phyloP scores from a whole-genome alignment of 2,113 vertebrate genomes.

The Labrus mixtus region DNA sequence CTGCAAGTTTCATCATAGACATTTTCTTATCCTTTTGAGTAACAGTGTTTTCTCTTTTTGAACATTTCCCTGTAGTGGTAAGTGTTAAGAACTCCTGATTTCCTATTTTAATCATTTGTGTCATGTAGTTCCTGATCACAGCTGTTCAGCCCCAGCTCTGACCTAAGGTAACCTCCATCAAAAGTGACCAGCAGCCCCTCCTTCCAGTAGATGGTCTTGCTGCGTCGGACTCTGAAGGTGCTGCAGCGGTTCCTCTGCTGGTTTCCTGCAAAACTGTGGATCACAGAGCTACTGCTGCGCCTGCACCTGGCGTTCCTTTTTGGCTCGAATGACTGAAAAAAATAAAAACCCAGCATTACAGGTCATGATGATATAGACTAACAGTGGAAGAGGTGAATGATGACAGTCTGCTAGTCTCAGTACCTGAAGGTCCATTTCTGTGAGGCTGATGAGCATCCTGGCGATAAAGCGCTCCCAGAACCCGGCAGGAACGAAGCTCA shows the following conservation, averaged over 20 bases:
- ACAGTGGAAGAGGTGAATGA: accelerated
- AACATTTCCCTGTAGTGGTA: no score
- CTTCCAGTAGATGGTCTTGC: slow-evolving; percentile 86
- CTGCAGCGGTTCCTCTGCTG: slow-evolving; percentile 93
- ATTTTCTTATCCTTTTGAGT: no score
- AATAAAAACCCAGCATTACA: slow-evolving; percentile 7
- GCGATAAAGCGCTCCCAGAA: slow-evolving; percentile 99
- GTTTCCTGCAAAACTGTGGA: slow-evolving; percentile 92
- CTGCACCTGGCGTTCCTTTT: slow-evolving; percentile 83
- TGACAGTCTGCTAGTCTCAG: background rate
- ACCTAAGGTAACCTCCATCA: slow-evolving; percentile 97
- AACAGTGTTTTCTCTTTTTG: background rate
- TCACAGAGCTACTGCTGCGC: slow-evolving; percentile 84
- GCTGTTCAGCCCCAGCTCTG: slow-evolving; percentile 24
- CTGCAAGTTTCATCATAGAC: background rate
- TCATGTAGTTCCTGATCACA: background rate
- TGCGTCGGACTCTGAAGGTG: slow-evolving; percentile 93
- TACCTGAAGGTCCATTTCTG: slow-evolving; percentile 98
- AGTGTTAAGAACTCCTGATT: background rate
- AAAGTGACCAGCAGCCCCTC: slow-evolving; percentile 90
- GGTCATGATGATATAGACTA: background rate
- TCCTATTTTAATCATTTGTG: background rate
- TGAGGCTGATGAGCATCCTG: slow-evolving; percentile 96
- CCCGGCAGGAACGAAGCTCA: slow-evolving; percentile 97
- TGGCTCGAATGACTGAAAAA: slow-evolving; percentile 89